Evolutionary conservation across 2,888 invertebrate species (phyloP).

Genomic region (Chaetoderma sp.): DNA sequence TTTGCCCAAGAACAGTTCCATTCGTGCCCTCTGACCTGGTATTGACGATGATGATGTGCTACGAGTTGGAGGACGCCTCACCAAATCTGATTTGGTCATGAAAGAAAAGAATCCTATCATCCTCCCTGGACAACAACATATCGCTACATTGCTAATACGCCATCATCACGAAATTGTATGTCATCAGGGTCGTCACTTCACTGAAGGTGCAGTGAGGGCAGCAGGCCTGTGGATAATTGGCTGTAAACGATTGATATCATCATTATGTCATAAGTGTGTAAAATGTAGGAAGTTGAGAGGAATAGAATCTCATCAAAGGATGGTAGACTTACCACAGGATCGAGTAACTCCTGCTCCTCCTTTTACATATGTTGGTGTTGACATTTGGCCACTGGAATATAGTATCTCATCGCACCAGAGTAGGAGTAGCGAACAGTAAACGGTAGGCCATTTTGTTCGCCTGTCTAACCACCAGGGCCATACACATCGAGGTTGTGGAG

Average conservation of each 20-base stretch:
- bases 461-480: conserved; percentile 20
- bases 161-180: background rate
- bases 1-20: conserved; percentile 5
- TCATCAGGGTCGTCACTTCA: too few species aligned
- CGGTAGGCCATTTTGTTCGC: too few species aligned
- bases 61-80: background rate
- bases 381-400: conserved; percentile 1
- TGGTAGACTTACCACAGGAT: too few species aligned
- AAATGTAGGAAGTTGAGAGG: too few species aligned
- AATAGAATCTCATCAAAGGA: too few species aligned
- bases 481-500: conserved; percentile 30
- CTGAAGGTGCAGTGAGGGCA: too few species aligned
- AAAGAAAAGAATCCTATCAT: background rate
- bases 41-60: background rate
- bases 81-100: background rate
- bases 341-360: too few species aligned
- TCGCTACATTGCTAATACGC: background rate
- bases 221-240: background rate
- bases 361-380: too few species aligned
- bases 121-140: background rate
- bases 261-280: too few species aligned
- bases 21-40: background rate
- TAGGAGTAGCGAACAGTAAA: background rate
- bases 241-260: too few species aligned
- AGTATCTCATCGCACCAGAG: background rate